phyloP scores from a whole-genome alignment of 2,797 vertebrate species.

The Gadopsis bispinosus region DNA sequence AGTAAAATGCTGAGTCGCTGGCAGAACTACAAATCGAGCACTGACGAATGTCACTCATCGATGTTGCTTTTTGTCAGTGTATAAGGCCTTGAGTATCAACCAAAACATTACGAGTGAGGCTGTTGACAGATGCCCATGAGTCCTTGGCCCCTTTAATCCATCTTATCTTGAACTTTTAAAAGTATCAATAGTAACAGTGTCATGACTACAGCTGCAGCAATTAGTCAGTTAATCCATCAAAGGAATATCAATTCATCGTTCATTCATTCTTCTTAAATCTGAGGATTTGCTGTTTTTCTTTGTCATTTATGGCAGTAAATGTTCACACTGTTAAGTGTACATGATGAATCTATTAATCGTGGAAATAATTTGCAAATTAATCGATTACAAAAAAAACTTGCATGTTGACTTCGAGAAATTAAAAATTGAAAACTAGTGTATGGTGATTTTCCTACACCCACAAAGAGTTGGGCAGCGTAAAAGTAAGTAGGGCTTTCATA shows the following conservation, averaged over 20 bases:
- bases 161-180: conserved; percentile 10
- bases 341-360: too few relatives aligned
- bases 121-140: background rate
- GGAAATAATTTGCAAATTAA: too few relatives aligned
- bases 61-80: background rate
- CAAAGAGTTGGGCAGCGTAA: background rate
- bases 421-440: background rate
- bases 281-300: too few relatives aligned
- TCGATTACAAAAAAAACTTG: too few relatives aligned
- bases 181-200: background rate
- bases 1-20: background rate
- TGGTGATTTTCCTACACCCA: background rate
- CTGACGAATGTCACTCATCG: background rate
- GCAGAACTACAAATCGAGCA: background rate
- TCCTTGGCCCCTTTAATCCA: conserved; percentile 5
- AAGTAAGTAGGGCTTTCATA: background rate
- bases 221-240: too few relatives aligned
- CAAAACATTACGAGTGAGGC: conserved; percentile 3
- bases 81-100: background rate
- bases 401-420: background rate
- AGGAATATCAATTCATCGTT: too few relatives aligned
- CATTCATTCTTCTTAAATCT: too few relatives aligned
- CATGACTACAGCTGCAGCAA: too few relatives aligned
- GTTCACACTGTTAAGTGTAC: too few relatives aligned
- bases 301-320: too few relatives aligned